Evolutionary conservation across 1,140 invertebrate genomes (phyloP).

Genomic region (Bradysia coprophila): DNA sequence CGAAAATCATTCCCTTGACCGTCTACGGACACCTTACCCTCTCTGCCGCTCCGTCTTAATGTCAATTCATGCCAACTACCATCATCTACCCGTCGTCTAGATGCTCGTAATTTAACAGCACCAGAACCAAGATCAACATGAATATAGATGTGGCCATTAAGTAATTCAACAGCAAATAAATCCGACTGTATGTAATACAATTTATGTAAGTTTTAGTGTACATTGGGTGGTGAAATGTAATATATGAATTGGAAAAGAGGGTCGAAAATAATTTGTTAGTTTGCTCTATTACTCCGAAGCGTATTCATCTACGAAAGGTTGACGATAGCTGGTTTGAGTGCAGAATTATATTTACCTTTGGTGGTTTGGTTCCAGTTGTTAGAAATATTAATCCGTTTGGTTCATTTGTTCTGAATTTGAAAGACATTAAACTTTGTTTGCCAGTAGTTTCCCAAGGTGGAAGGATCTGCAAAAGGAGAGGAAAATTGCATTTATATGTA

Average conservation of each 20-base stretch:
- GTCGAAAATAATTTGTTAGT: no score
- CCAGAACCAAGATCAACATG: conserved; percentile 87
- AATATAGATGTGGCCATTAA: conserved; percentile 83
- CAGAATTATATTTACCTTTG: conserved; percentile 38
- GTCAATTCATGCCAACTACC: conserved; percentile 81
- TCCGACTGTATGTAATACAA: conserved; percentile 61
- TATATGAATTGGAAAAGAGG: no score
- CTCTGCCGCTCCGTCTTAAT: conserved; percentile 54
- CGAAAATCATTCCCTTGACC: conserved; percentile 75
- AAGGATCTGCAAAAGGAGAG: conserved; percentile 40
- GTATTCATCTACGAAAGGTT: no score
- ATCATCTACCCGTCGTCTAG: conserved; percentile 67
- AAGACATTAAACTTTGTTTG: conserved; percentile 70
- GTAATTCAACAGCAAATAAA: conserved; percentile 83
- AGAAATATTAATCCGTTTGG: conserved; percentile 85
- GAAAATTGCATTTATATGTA: no score
- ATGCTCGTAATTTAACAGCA: conserved; percentile 63
- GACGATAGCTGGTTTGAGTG: no score
- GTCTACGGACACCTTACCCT: conserved; percentile 80
- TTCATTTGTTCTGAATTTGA: conserved; percentile 88
- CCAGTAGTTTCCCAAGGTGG: conserved; percentile 78
- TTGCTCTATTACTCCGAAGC: no score
- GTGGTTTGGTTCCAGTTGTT: conserved; percentile 62
- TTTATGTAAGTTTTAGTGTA: neutral
- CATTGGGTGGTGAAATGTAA: no score